phyloP scores from a whole-genome alignment of 2,113 vertebrate genomes.

The Physeter macrocephalus region DNA sequence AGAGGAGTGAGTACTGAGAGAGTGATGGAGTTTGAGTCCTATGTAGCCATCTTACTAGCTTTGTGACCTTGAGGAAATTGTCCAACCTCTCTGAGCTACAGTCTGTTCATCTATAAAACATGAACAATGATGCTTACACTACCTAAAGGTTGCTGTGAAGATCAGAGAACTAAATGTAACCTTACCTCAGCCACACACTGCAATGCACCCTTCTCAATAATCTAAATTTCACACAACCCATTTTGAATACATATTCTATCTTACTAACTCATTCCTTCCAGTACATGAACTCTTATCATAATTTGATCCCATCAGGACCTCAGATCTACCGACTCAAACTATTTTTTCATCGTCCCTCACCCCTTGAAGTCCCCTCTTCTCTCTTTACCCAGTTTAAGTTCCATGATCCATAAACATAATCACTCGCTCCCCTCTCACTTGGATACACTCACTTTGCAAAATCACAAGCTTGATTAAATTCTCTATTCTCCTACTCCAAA shows the following conservation, averaged over 20 bases:
- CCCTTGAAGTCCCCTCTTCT: background rate
- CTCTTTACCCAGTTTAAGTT: background rate
- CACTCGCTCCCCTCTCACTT: background rate
- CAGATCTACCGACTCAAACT: background rate
- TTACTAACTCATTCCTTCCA: background rate
- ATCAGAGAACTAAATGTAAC: background rate
- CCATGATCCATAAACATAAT: background rate
- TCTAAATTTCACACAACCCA: background rate
- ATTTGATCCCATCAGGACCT: background rate
- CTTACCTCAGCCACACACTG: background rate
- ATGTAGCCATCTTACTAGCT: background rate
- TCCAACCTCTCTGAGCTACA: background rate
- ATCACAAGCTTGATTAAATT: background rate
- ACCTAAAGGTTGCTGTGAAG: background rate
- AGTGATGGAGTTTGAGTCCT: background rate
- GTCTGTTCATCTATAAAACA: constrained; percentile 5
- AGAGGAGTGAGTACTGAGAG: background rate
- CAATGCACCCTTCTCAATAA: background rate
- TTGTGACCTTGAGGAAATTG: background rate
- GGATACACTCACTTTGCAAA: background rate
- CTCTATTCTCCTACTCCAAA: background rate
- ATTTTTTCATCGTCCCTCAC: background rate
- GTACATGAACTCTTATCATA: background rate
- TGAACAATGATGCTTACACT: background rate
- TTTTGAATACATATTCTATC: background rate